These are phyloP conservation scores for Busseola fusca DNA, from an alignment of 2,888 invertebrate genomes.

Conservation along the genomic window DNA sequence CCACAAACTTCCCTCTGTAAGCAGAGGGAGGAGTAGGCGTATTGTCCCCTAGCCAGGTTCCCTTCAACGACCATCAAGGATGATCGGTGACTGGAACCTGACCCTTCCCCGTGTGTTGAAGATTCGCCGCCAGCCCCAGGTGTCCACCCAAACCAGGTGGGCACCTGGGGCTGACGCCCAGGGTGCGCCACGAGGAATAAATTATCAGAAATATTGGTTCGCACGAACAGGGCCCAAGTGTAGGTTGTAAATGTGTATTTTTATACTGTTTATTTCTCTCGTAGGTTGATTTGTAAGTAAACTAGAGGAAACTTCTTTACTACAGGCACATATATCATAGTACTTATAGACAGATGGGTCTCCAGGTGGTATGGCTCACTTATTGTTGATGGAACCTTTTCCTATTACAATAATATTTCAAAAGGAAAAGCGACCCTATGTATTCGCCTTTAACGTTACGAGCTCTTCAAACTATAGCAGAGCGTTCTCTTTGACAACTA, in stretches of 20 bases:
- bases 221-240: constrained; percentile 14
- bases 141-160: no score
- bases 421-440: not conserved
- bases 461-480: not conserved
- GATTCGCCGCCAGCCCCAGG: no score
- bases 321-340: not conserved
- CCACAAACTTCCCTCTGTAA: no score
- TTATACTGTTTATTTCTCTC: not conserved
- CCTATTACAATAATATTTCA: not conserved
- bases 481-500: not conserved
- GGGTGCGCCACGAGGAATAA: no score
- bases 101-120: no score
- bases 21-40: no score
- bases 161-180: no score
- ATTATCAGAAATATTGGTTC: constrained; percentile 57
- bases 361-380: not conserved
- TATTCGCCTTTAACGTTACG: not conserved
- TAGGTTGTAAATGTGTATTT: constrained; percentile 25
- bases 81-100: no score
- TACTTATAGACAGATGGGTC: not conserved
- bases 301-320: not conserved
- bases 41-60: no score
- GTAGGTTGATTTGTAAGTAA: constrained; percentile 15
- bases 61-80: no score
- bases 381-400: no score